Percentiles rank a stretch among this genome's conserved stretches.
Conservation (phyloP, 2,113 vertebrate species). For the Strix aluco region DNA sequence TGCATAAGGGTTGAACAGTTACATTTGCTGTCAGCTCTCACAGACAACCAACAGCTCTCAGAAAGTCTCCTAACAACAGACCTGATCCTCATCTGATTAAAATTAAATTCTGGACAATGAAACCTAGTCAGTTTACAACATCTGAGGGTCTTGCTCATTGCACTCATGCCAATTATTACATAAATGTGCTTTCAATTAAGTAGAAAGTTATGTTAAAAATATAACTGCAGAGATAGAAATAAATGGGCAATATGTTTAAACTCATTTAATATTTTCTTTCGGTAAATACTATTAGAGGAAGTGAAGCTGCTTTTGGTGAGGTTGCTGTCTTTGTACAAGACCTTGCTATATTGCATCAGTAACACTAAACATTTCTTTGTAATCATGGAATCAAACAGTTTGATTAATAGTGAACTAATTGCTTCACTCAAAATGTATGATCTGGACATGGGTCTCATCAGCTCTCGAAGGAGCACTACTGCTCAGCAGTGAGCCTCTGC, state of each 20-base stretch:
- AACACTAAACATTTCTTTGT: background rate
- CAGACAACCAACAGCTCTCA: background rate
- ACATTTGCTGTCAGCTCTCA: slow-evolving; percentile 35
- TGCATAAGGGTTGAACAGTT: background rate
- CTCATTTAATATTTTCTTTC: background rate
- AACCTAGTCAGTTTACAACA: background rate
- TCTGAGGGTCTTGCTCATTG: background rate
- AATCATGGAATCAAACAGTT: background rate
- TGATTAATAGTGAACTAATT: background rate
- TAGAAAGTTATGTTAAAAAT: background rate
- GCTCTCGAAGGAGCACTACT: background rate
- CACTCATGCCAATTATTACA: background rate
- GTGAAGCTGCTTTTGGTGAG: background rate
- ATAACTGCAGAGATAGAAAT: background rate
- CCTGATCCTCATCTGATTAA: background rate
- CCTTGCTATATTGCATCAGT: background rate
- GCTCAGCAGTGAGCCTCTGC: background rate
- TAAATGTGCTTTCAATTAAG: background rate
- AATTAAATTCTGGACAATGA: background rate
- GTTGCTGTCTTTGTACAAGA: background rate
- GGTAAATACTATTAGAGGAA: background rate
- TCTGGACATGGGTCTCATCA: background rate
- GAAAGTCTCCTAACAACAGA: background rate
- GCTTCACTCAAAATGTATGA: background rate
- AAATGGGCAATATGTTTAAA: background rate